Conservation (phyloP, 1,140 invertebrate species). For the Chironomus tepperi region DNA sequence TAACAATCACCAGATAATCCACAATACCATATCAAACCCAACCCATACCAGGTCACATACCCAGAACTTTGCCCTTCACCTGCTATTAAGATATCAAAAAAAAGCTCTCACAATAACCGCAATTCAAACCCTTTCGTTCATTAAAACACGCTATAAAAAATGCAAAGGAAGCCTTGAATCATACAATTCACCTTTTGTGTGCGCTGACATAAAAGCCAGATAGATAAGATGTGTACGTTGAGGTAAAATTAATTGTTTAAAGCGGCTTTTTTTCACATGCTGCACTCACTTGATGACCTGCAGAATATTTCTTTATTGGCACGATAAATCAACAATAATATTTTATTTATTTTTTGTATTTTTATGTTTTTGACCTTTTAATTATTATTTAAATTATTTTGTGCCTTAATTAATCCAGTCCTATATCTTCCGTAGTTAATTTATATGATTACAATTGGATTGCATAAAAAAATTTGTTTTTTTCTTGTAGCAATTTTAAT, state of each 20-base stretch:
- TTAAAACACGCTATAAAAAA: too few species aligned
- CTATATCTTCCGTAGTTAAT: not conserved
- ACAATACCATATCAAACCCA: too few species aligned
- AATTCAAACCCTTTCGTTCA: too few species aligned
- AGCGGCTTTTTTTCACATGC: not conserved
- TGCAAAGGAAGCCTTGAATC: not conserved
- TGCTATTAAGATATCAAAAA: too few species aligned
- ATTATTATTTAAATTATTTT: not conserved
- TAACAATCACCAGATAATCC: too few species aligned
- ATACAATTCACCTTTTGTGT: not conserved
- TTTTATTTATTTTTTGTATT: too few species aligned
- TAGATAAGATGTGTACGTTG: constrained; percentile 5
- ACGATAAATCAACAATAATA: not conserved
- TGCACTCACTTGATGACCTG: not conserved
- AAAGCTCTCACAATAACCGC: too few species aligned
- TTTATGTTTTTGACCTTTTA: constrained; percentile 1
- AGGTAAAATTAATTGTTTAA: constrained; percentile 1
- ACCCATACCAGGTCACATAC: too few species aligned
- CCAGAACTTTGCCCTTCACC: too few species aligned
- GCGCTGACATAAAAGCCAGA: not conserved
- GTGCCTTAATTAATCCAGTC: not conserved
- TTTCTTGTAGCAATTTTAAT: too few species aligned
- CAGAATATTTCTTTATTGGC: constrained; percentile 2
- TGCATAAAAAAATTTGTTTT: too few species aligned
- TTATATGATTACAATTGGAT: too few species aligned